phyloP scores from a whole-genome alignment of 2,113 vertebrate species.

The Pluvianellus socialis region DNA sequence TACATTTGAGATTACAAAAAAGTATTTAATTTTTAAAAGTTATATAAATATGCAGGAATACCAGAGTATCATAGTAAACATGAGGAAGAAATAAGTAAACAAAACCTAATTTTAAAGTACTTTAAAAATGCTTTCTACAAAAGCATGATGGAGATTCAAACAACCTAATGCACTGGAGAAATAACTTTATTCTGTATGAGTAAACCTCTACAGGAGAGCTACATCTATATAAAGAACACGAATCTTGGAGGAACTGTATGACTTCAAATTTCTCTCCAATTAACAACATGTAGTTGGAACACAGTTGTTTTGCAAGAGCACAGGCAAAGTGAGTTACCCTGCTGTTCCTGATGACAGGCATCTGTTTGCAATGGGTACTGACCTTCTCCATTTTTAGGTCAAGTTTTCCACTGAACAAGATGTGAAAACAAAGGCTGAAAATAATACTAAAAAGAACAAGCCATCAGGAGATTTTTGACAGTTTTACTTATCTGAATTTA shows the following conservation, averaged over 20 bases:
- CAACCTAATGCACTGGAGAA: not conserved
- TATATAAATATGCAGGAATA: not conserved
- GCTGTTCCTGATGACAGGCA: not conserved
- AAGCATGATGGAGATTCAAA: not conserved
- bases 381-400: not conserved
- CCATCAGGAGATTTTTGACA: not conserved
- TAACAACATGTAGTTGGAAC: not conserved
- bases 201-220: not conserved
- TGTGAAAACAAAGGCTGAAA: not conserved
- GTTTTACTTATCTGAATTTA: not conserved
- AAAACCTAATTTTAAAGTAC: not conserved
- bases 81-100: not conserved
- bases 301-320: not conserved
- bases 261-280: not conserved
- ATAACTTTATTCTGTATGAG: not conserved
- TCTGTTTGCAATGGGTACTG: not conserved
- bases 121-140: not conserved
- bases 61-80: not conserved
- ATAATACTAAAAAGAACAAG: not conserved
- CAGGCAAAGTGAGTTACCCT: not conserved
- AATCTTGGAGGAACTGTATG: not conserved
- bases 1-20: not conserved
- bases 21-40: not conserved
- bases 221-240: not conserved
- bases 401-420: not conserved